A percentile compares a stretch with the other conserved stretches of the same genome.
phyloP scores from a whole-genome alignment of 2,888 invertebrate genomes.

The Geotrupes spiniger region DNA sequence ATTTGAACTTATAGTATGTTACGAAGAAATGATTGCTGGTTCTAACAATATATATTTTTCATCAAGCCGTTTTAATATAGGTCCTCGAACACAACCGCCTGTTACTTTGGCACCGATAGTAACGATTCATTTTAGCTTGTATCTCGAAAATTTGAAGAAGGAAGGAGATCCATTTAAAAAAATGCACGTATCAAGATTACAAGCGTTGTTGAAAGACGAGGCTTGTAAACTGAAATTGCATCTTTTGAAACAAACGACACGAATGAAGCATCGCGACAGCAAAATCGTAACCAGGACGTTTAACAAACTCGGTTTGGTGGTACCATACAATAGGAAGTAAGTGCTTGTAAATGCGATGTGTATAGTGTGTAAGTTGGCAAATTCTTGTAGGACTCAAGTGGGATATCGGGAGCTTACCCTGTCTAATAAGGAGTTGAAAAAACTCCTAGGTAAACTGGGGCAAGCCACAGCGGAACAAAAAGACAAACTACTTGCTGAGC shows the following conservation, averaged over 20 bases:
- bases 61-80: no score
- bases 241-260: slow-evolving; percentile 56
- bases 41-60: no score
- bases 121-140: slow-evolving; percentile 45
- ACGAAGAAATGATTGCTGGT: no score
- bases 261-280: slow-evolving; percentile 61
- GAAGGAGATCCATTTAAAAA: slow-evolving; percentile 63
- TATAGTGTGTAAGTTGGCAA: neutral
- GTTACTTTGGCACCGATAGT: no score
- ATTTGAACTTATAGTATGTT: no score
- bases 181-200: slow-evolving; percentile 57
- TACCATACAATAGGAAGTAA: slow-evolving; percentile 74
- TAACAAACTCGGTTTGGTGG: slow-evolving; percentile 80
- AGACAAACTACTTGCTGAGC: slow-evolving; percentile 60
- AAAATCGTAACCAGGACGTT: slow-evolving; percentile 69
- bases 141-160: slow-evolving; percentile 57
- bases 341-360: no score
- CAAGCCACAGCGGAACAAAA: slow-evolving; percentile 61
- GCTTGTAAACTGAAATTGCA: slow-evolving; percentile 60
- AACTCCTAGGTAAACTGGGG: slow-evolving; percentile 64
- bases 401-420: slow-evolving; percentile 71
- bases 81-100: no score
- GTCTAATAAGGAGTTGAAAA: slow-evolving; percentile 55
- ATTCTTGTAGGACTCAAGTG: slow-evolving; percentile 58
- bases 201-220: slow-evolving; percentile 61